Conservation (phyloP, 1,140 invertebrate species). For the Solenopsis invicta region DNA sequence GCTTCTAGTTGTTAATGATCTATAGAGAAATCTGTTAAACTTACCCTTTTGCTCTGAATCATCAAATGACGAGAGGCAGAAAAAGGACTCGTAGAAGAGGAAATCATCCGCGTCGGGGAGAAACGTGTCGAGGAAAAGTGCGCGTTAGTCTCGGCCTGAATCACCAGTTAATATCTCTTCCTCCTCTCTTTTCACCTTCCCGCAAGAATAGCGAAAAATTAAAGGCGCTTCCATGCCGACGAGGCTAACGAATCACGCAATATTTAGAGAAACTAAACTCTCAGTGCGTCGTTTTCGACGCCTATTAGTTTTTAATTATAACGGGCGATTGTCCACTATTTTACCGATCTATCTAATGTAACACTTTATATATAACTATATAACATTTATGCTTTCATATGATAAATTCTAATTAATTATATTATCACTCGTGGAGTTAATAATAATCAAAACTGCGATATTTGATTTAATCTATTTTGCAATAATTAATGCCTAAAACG, state of each 20-base stretch:
- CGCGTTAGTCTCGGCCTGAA: conserved; percentile 87
- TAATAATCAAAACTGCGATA: conserved; percentile 9
- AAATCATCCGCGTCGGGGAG: conserved; percentile 76
- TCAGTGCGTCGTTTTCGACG: conserved; percentile 3
- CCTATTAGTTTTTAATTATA: conserved; percentile 33
- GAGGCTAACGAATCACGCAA: conserved; percentile 60
- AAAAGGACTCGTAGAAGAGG: conserved; percentile 49
- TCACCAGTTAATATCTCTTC: conserved; percentile 84
- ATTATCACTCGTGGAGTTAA: not conserved
- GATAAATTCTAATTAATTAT: not conserved
- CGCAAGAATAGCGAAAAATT: conserved; percentile 71
- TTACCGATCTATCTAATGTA: not conserved
- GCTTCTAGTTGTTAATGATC: not conserved
- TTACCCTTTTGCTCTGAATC: conserved; percentile 21
- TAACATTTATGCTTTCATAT: not conserved
- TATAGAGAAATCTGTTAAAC: conserved; percentile 26
- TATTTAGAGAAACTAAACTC: conserved; percentile 55
- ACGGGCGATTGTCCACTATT: not conserved
- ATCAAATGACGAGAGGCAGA: conserved; percentile 31
- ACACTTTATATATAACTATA: not conserved
- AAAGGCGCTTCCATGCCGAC: conserved; percentile 57
- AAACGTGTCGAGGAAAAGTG: conserved; percentile 86
- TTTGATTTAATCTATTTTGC: not conserved
- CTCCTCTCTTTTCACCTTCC: conserved; percentile 72
- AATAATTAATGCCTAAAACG: not conserved